A percentile compares a stretch with the other conserved stretches of the same genome.
These are phyloP conservation scores for Thripadectes ignobilis DNA, from an alignment of 2,797 vertebrate species.

Conservation along the genomic window DNA sequence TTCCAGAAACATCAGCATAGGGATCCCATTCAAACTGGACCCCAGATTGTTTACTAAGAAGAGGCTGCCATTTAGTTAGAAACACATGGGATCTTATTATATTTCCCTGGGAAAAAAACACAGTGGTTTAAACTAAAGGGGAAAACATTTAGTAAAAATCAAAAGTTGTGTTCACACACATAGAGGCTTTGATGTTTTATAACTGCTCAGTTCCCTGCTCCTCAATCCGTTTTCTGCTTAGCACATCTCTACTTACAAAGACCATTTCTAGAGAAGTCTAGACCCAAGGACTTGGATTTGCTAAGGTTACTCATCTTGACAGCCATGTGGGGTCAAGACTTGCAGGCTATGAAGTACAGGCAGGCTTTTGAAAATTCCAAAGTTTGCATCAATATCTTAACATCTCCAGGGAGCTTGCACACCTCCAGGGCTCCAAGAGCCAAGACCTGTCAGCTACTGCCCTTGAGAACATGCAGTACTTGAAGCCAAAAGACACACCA, in stretches of 20 bases:
- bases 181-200: not conserved
- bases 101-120: not conserved
- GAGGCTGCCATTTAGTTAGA: slow-evolving; percentile 29
- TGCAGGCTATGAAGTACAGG: not conserved
- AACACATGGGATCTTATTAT: slow-evolving; percentile 21
- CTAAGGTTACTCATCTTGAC: not conserved
- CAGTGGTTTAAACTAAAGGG: not conserved
- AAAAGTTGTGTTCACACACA: not conserved
- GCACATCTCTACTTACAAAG: not conserved
- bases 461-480: not conserved
- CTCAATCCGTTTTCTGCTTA: not conserved
- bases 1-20: not conserved
- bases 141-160: slow-evolving; percentile 14
- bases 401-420: not conserved
- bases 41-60: not conserved
- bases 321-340: not conserved
- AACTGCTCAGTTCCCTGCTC: not conserved
- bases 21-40: slow-evolving; percentile 17
- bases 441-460: not conserved
- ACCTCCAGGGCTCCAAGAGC: not conserved
- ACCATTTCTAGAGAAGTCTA: not conserved
- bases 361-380: not conserved
- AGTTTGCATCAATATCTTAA: rapidly evolving
- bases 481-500: not conserved
- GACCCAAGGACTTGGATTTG: not conserved